A percentile compares a stretch with the other conserved stretches of the same genome.
These are phyloP conservation scores for Nothocercus nigrocapillus DNA, from an alignment of 2,113 vertebrate species.

Conservation along the genomic window DNA sequence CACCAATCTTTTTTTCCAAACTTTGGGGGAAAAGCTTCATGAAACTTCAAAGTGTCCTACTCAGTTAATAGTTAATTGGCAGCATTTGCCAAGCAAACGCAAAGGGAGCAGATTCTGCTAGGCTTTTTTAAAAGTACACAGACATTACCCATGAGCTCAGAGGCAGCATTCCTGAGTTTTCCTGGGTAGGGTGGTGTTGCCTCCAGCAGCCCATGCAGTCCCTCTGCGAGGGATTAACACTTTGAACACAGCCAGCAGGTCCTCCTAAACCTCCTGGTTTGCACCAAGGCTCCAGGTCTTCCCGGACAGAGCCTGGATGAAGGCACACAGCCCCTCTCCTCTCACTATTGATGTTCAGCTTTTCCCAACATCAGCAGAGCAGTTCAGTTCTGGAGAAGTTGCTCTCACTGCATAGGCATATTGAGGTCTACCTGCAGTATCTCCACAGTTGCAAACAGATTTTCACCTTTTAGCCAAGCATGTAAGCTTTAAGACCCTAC, in stretches of 20 bases:
- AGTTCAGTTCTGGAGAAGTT: background rate
- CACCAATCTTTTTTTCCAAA: background rate
- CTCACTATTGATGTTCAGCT: accelerated
- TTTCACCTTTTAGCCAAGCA: background rate
- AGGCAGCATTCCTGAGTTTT: background rate
- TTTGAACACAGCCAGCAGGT: background rate
- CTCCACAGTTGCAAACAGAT: accelerated
- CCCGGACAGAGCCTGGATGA: too few species aligned
- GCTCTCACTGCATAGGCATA: accelerated
- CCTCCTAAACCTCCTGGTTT: background rate
- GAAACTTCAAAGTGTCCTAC: background rate
- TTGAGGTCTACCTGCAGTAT: background rate
- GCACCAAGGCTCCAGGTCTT: background rate
- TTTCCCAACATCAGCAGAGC: accelerated
- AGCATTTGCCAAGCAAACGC: background rate
- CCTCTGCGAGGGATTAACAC: accelerated
- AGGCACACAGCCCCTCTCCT: accelerated
- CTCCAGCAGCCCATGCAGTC: accelerated
- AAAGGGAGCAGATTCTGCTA: background rate
- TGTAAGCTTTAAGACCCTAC: background rate
- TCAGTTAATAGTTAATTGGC: background rate
- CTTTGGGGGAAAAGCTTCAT: accelerated
- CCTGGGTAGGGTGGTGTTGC: background rate
- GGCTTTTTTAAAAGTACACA: too few species aligned
- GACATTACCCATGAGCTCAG: background rate